Evolutionary conservation across 2,888 invertebrate species (phyloP).

Genomic region (Chymomyza amoena): DNA sequence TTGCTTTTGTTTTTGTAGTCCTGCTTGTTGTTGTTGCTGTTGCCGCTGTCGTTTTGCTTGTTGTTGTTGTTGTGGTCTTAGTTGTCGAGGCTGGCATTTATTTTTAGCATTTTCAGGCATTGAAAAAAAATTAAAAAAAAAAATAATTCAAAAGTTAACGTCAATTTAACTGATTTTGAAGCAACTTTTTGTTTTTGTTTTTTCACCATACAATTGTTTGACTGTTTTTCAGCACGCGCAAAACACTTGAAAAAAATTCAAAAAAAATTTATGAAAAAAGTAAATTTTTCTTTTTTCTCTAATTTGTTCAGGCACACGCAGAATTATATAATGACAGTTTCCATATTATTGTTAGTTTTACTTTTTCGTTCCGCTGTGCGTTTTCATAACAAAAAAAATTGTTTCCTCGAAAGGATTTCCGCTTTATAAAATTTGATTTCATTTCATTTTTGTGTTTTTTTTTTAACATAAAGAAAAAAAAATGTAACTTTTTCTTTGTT

Average conservation of each 20-base stretch:
- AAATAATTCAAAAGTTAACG: constrained; percentile 24
- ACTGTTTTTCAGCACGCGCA: constrained; percentile 55
- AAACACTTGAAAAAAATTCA: constrained; percentile 58
- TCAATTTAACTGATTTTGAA: constrained; percentile 13
- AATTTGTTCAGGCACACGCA: constrained; percentile 27
- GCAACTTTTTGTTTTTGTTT: constrained; percentile 25
- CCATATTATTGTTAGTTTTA: constrained; percentile 6
- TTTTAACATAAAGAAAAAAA: constrained; percentile 11
- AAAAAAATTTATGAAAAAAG: constrained; percentile 25
- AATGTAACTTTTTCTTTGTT: constrained; percentile 5
- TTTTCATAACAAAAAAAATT: neutral
- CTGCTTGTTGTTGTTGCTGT: constrained; percentile 23
- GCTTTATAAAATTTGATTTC: constrained; percentile 6
- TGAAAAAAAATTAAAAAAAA: constrained; percentile 5
- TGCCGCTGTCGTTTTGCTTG: constrained; percentile 5
- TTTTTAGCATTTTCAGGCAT: constrained; percentile 48
- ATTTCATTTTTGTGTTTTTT: constrained; percentile 14
- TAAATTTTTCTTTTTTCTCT: constrained; percentile 3
- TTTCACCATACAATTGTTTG: constrained; percentile 18
- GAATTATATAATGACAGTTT: constrained; percentile 46
- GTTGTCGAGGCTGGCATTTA: constrained; percentile 41
- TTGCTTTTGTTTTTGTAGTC: constrained; percentile 7
- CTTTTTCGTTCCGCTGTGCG: neutral
- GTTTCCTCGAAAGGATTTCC: constrained; percentile 32
- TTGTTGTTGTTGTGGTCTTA: constrained; percentile 10